Conservation (phyloP, 92 coral and sea anemone genomes). For the Plumapathes pennacea region DNA sequence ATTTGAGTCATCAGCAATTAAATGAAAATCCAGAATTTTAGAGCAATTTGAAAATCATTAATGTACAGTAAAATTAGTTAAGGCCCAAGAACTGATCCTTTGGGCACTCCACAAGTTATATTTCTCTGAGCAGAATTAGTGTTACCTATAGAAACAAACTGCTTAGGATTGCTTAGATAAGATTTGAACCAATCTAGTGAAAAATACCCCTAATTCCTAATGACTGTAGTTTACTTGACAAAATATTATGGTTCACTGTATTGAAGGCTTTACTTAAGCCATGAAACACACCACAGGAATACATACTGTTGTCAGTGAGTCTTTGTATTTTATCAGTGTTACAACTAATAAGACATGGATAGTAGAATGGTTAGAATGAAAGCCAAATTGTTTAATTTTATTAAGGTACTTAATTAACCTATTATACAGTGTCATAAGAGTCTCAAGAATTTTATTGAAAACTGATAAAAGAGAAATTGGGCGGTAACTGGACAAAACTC, state of each 20-base stretch:
- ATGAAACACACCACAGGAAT: background rate
- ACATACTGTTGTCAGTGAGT: background rate
- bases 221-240: background rate
- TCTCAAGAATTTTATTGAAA: no score
- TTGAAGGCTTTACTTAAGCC: background rate
- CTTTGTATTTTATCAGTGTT: background rate
- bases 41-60: constrained; percentile 27
- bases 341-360: background rate
- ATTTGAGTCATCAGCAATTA: constrained; percentile 47
- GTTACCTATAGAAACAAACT: constrained; percentile 4
- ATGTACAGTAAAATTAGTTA: constrained; percentile 16
- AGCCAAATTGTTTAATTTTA: constrained; percentile 1
- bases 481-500: no score
- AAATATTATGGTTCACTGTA: background rate
- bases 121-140: background rate
- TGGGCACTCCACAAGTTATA: constrained; percentile 27
- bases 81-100: constrained; percentile 39
- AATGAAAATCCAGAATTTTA: constrained; percentile 14
- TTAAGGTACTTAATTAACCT: no score
- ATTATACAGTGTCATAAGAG: no score
- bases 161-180: background rate
- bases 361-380: background rate
- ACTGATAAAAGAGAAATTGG: no score
- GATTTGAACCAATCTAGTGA: background rate
- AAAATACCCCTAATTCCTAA: background rate